These are phyloP conservation scores for Megaustenia siamemsis DNA, from an alignment of 2,888 invertebrate species.

Conservation along the genomic window DNA sequence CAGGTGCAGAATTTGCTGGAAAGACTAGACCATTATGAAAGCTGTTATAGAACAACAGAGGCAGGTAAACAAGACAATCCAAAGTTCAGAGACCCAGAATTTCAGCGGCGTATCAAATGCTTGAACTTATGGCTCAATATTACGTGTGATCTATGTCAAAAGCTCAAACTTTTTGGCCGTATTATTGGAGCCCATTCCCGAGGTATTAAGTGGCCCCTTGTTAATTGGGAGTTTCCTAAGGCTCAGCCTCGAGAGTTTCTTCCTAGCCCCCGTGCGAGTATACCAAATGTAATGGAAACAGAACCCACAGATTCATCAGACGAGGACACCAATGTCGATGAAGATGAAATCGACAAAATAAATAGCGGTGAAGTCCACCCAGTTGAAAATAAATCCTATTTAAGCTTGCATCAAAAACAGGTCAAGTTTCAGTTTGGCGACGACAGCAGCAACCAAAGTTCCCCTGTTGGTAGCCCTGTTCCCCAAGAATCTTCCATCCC, in stretches of 20 bases:
- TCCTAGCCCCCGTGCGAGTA: slow-evolving; percentile 59
- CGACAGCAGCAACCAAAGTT: slow-evolving; percentile 57
- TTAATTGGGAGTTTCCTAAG: slow-evolving; percentile 66
- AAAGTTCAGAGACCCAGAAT: slow-evolving; percentile 84
- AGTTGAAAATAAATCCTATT: slow-evolving; percentile 37
- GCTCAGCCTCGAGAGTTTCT: slow-evolving; percentile 44
- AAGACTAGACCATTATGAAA: slow-evolving; percentile 88
- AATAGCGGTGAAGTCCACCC: slow-evolving; percentile 50
- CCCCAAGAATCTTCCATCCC: slow-evolving; percentile 49
- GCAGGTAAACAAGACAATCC: slow-evolving; percentile 89
- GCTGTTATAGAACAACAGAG: slow-evolving; percentile 90
- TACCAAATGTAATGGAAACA: slow-evolving; percentile 63
- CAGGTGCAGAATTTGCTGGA: slow-evolving; percentile 88
- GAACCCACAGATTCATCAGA: slow-evolving; percentile 52
- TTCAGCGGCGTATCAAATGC: slow-evolving; percentile 87
- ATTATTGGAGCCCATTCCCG: slow-evolving; percentile 73
- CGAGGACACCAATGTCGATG: slow-evolving; percentile 56
- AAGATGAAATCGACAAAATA: slow-evolving; percentile 56
- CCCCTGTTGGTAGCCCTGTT: slow-evolving; percentile 43
- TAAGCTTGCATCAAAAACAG: slow-evolving; percentile 53
- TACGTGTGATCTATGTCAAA: slow-evolving; percentile 90
- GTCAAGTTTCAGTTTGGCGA: slow-evolving; percentile 55
- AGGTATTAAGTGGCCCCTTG: slow-evolving; percentile 76
- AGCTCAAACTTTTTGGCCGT: slow-evolving; percentile 85
- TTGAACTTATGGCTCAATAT: slow-evolving; percentile 96